phyloP scores from a whole-genome alignment of 2,888 invertebrate genomes.

The Drosophila mayaguana region DNA sequence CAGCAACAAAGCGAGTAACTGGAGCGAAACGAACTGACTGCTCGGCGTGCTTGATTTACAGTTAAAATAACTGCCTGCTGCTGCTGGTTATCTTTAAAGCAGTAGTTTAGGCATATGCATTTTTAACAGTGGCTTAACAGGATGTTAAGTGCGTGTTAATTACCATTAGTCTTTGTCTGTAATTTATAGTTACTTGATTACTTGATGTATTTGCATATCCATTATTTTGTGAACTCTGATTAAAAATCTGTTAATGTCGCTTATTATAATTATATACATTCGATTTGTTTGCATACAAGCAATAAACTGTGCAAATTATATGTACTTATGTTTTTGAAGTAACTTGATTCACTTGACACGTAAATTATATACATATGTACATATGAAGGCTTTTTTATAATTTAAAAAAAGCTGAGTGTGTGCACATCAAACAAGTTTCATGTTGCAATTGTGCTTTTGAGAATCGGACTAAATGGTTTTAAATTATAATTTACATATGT shows the following conservation, averaged over 20 bases:
- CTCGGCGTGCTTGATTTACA: conserved; percentile 16
- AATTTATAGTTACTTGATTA: neutral
- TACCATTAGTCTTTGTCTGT: neutral
- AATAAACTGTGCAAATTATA: conserved; percentile 1
- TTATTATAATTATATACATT: neutral
- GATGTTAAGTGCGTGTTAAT: neutral
- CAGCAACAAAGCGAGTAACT: conserved; percentile 23
- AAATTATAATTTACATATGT: neutral
- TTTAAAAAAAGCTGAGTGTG: neutral
- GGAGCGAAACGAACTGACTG: conserved; percentile 38
- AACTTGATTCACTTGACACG: conserved; percentile 7
- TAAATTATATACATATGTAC: neutral
- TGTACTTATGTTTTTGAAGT: neutral
- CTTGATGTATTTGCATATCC: neutral
- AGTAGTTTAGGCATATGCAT: conserved; percentile 8
- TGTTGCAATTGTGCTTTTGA: conserved; percentile 1
- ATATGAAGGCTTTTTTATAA: neutral
- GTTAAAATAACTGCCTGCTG: conserved; percentile 11
- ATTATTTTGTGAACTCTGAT: neutral
- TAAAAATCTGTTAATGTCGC: neutral
- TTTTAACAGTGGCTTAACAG: conserved; percentile 9
- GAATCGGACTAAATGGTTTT: neutral
- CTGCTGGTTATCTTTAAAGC: neutral
- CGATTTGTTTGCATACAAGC: neutral
- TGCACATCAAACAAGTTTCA: conserved; percentile 1